phyloP scores from a whole-genome alignment of 2,888 invertebrate genomes.

The Nymphalis urticae region DNA sequence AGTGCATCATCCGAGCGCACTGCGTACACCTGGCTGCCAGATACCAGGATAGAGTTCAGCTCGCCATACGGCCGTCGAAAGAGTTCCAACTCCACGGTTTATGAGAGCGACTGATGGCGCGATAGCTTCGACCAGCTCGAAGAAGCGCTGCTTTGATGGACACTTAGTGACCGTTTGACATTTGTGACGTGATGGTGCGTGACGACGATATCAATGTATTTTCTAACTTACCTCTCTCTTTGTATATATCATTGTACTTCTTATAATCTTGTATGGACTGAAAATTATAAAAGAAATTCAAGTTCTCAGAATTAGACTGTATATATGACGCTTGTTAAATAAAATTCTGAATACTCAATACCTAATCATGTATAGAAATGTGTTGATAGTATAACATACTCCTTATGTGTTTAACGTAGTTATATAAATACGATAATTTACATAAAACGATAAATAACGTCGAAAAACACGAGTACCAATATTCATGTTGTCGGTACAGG shows the following conservation, averaged over 20 bases:
- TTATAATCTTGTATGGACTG: slow-evolving; percentile 9
- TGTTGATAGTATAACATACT: not conserved
- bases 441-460: slow-evolving; percentile 28
- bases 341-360: slow-evolving; percentile 1
- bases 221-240: slow-evolving; percentile 13
- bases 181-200: slow-evolving; percentile 39
- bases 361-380: not conserved
- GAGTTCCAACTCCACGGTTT: slow-evolving; percentile 75
- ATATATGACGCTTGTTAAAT: slow-evolving; percentile 1
- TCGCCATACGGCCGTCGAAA: slow-evolving; percentile 70
- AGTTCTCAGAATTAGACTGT: not conserved
- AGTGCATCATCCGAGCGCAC: slow-evolving; percentile 79
- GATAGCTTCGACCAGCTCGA: slow-evolving; percentile 69
- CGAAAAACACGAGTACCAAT: slow-evolving; percentile 47
- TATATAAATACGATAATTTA: not conserved
- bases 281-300: not conserved
- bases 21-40: slow-evolving; percentile 81
- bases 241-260: slow-evolving; percentile 6
- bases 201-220: slow-evolving; percentile 31
- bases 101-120: slow-evolving; percentile 79
- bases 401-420: not conserved
- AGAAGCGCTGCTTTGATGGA: slow-evolving; percentile 69
- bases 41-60: slow-evolving; percentile 74
- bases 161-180: slow-evolving; percentile 46
- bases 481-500: slow-evolving; percentile 43